Conservation (phyloP, 2,113 vertebrate species). For the Microcebus murinus region DNA sequence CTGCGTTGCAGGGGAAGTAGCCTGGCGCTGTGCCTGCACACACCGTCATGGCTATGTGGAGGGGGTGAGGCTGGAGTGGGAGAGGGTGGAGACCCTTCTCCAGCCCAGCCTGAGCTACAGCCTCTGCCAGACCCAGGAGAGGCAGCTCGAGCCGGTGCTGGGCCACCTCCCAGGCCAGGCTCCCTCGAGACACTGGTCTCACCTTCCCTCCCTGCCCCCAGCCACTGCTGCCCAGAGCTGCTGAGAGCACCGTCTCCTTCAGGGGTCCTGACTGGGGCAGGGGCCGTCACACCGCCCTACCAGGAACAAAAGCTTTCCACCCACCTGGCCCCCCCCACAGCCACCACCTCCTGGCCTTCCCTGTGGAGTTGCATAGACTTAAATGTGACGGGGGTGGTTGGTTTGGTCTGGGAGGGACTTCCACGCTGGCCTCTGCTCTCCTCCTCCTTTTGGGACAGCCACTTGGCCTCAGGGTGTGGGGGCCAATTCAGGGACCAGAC, state of each 20-base stretch:
- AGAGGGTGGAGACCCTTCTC: not conserved
- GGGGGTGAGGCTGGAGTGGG: not conserved
- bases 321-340: too few species aligned
- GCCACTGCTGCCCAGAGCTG: too few species aligned
- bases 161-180: not conserved
- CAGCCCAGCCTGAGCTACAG: not conserved
- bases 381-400: accelerated
- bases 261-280: not conserved
- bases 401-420: not conserved
- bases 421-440: accelerated
- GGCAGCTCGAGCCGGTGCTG: not conserved
- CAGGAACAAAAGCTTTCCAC: not conserved
- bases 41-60: not conserved
- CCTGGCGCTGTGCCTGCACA: accelerated
- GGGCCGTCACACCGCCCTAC: not conserved
- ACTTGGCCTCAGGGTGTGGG: accelerated
- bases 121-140: not conserved
- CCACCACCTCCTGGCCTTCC: not conserved
- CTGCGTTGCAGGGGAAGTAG: not conserved
- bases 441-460: too few species aligned
- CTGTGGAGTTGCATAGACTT: accelerated
- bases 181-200: too few species aligned
- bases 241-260: not conserved
- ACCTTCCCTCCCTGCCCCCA: too few species aligned
- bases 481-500: not conserved